Conservation (phyloP, 1,140 invertebrate genomes). For the Mya arenaria region DNA sequence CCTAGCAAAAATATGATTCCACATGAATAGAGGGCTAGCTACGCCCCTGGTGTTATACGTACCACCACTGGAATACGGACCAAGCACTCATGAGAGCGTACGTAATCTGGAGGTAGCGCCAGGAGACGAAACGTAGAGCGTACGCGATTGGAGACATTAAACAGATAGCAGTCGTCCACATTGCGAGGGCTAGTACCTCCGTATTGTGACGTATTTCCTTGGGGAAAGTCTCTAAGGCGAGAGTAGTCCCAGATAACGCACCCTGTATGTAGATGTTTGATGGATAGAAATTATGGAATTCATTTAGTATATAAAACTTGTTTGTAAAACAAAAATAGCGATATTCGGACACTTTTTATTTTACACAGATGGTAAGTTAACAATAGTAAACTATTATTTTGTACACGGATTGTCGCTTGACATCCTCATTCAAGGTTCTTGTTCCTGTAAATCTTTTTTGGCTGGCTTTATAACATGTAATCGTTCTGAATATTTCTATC, state of each 20-base stretch:
- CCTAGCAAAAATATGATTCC: neutral
- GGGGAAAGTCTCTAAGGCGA: slow-evolving; percentile 34
- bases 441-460: too few species aligned
- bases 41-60: neutral
- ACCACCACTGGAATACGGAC: slow-evolving; percentile 52
- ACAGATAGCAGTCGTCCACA: slow-evolving; percentile 46
- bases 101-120: slow-evolving; percentile 41
- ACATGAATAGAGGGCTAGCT: neutral
- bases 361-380: too few species aligned
- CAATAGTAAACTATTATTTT: too few species aligned
- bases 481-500: too few species aligned
- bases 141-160: slow-evolving; percentile 45
- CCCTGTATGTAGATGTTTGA: slow-evolving; percentile 35
- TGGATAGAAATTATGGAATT: neutral
- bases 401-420: too few species aligned
- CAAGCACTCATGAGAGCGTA: slow-evolving; percentile 39
- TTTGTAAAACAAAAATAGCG: too few species aligned
- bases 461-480: too few species aligned
- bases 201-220: slow-evolving; percentile 31
- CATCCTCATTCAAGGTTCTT: too few species aligned
- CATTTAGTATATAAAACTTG: too few species aligned
- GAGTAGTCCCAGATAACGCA: slow-evolving; percentile 29
- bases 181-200: slow-evolving; percentile 15
- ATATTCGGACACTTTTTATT: too few species aligned
- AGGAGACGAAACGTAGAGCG: slow-evolving; percentile 28